These are phyloP conservation scores for Penaeus vannamei DNA, from an alignment of 1,140 invertebrate genomes.

Conservation along the genomic window DNA sequence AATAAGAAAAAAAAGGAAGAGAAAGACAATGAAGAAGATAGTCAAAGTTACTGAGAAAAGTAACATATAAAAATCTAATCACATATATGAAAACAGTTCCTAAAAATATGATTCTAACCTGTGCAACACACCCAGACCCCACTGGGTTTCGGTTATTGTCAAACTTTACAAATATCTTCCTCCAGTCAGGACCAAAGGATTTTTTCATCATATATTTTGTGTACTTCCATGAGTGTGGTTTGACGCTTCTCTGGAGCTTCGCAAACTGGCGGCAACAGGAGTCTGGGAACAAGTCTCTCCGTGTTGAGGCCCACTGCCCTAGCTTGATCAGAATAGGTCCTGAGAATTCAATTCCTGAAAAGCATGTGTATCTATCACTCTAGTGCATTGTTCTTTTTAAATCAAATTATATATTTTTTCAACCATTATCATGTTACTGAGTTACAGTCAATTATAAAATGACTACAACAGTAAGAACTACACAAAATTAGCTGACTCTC, in stretches of 20 bases:
- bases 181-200: conserved; percentile 71
- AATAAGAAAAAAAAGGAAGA: too few relatives aligned
- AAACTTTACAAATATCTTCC: conserved; percentile 71
- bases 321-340: conserved; percentile 75
- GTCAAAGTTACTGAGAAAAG: too few relatives aligned
- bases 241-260: conserved; percentile 71
- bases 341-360: conserved; percentile 71
- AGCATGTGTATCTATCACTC: not conserved
- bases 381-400: not conserved
- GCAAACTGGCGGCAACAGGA: conserved; percentile 71
- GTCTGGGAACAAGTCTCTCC: conserved; percentile 73
- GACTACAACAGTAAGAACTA: too few relatives aligned
- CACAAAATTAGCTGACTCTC: too few relatives aligned
- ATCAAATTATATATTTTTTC: not conserved
- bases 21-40: too few relatives aligned
- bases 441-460: too few relatives aligned
- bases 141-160: conserved; percentile 70
- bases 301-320: conserved; percentile 74
- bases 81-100: not conserved
- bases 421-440: too few relatives aligned
- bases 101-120: conserved; percentile 70
- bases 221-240: conserved; percentile 72
- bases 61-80: too few relatives aligned
- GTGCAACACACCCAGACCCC: conserved; percentile 76
- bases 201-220: conserved; percentile 70